phyloP scores from a whole-genome alignment of 2,888 invertebrate species.

The Limnephilus marmoratus region DNA sequence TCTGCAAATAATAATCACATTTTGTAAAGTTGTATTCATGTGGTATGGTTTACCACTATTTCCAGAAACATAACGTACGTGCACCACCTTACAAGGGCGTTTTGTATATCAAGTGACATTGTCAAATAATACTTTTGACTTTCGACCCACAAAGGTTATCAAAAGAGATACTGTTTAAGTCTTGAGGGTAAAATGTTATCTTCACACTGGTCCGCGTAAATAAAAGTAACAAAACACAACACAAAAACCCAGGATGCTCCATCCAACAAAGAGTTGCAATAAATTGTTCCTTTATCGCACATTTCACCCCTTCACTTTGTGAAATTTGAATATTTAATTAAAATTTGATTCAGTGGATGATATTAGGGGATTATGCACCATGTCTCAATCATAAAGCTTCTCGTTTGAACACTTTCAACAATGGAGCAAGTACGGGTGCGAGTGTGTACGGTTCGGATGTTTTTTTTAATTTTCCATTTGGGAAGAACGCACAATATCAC shows the following conservation, averaged over 20 bases:
- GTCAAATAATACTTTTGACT: background rate
- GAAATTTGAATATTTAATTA: conserved; percentile 30
- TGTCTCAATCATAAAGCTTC: conserved; percentile 38
- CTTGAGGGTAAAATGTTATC: background rate
- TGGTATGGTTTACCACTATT: background rate
- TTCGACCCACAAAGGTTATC: background rate
- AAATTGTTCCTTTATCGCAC: background rate
- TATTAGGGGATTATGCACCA: conserved; percentile 22
- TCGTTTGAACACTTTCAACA: conserved; percentile 37
- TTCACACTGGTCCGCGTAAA: background rate
- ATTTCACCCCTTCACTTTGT: background rate
- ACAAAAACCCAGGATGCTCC: background rate
- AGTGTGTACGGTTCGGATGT: conserved; percentile 13
- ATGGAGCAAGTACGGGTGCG: background rate
- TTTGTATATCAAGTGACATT: conserved; percentile 9
- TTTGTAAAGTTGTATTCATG: background rate
- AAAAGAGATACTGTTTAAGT: background rate
- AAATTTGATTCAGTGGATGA: conserved; percentile 18
- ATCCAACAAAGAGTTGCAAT: conserved; percentile 17
- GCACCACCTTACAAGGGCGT: background rate
- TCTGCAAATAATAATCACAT: background rate
- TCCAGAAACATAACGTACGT: background rate
- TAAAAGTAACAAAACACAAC: background rate
- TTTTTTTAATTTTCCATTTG: conserved; percentile 33
- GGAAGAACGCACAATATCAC: conserved; percentile 35